Base-by-base conservation (phyloP, 2,888 invertebrate genomes). In the Philhelius pedissequus region DNA sequence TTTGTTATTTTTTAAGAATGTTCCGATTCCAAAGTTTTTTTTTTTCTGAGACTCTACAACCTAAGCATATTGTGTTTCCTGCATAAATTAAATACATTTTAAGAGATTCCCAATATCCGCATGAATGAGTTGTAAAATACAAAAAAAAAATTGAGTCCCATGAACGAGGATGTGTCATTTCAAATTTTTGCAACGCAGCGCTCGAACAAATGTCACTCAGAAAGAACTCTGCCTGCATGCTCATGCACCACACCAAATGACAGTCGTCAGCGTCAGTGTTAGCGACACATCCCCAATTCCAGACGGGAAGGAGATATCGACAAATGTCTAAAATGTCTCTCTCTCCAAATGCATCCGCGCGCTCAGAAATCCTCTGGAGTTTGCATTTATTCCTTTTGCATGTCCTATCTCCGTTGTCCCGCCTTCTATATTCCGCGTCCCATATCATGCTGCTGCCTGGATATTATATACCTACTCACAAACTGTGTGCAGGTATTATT, bases 271-370 rank as follows among this genome's bases (percentile, higher is more conserved):
- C 62, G 40, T 48, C 83, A 52, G 45, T 58, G 18, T 6, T 38
- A 56, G 32, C 7, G 32, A 40, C 74, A 52, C 20, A 64, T 64
- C 64, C 52, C n/a, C 13, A 27, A 54, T 35, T 30, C 50, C 83
- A 79, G 79, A 84, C 83, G 83, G 73, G 73, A 78, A 83, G 73
- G 79, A 79, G 83, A 84, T 84, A 84, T 84, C 83, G 83, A 84
- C 83, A 84, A 84, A 84, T 66, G 79, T 83, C 83, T 79, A 64
- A 79, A 83, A 69, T 56, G 69, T 66, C 70, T 64, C 64, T 60
- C 45, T 22, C n/a, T 4, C 4, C 48, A 79, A 75, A 84, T 75
- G 70, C 83, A 75, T 79, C 83, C 70, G 79, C 20, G 30, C 50
- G 69, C 78, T 69, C 64, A 43, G 64, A 70, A 76, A 77, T 64